Evolutionary conservation across 1,140 invertebrate species (phyloP), one percentile per base, ranked within the genome.

Genomic region (Lordiphosa collinella): DNA sequence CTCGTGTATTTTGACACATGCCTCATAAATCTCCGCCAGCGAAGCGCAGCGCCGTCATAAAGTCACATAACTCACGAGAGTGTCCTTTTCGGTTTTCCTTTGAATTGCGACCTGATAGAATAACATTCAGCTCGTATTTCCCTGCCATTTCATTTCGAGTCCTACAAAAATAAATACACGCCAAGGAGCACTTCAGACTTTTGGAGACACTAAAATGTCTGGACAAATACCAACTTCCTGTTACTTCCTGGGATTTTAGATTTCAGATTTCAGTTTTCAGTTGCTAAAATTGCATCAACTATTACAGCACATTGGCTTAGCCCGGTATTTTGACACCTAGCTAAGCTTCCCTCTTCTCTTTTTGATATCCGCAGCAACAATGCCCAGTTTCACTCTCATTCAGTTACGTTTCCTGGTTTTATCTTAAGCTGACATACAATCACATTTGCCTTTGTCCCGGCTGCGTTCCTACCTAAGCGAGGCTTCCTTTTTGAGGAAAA

Each of bases 291-390:
- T 84, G 78, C 78, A 84, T 73, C 65, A 84, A 53, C 78, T 82
- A 78, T 87, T 85, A 85, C 47, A 49, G 60, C 68, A 82, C 85
- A 88, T 82, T 87, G 80, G 86, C 86, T 88, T 84, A 88, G 69
- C 29, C 55, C 29, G 40, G 73, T 84, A 87, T 88, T 87, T 87
- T 86, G 86, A 88, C 86, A 88, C 86, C 86, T 87, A 52, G 38
- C 54, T 84, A 78, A 82, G 78, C 78, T 82, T 52, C 62, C 18
- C 4, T 18, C 1, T 16, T 16, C 18, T 3, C 18, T 3, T 55
- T 60, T 71, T 72, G 50, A 82, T 82, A 82, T 84, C 67, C 76
- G 67, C n/a, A n/a, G 62, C 55, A 64, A 78, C 76, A 82, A 82
- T 63, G 68, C 12, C 12, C 22, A 60, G 47, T 69, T 68, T 78